Evolutionary conservation across 2,888 invertebrate species (phyloP).

Genomic region (Coleophora flavipennella): DNA sequence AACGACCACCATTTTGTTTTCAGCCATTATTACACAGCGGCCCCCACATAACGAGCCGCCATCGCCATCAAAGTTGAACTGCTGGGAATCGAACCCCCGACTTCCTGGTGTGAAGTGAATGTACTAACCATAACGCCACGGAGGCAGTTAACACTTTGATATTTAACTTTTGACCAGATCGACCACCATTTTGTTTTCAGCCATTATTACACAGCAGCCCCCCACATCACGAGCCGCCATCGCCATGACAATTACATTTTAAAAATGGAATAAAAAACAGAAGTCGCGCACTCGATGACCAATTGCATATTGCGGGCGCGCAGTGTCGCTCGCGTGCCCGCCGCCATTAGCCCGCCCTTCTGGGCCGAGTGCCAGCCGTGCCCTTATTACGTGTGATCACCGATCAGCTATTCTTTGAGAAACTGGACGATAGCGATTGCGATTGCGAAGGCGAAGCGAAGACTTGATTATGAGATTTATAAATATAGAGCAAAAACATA

Average conservation of each 20-base stretch:
- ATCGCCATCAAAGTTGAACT: no score
- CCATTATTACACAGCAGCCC: slow-evolving; percentile 3
- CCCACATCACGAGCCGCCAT: slow-evolving; percentile 21
- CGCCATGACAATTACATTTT: slow-evolving; percentile 31
- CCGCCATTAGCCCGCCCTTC: slow-evolving; percentile 57
- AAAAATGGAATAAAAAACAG: slow-evolving; percentile 30
- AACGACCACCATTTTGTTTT: slow-evolving; percentile 1
- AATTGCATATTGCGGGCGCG: slow-evolving; percentile 58
- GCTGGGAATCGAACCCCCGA: no score
- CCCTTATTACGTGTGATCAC: slow-evolving; percentile 26
- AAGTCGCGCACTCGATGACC: slow-evolving; percentile 40
- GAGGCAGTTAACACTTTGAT: no score
- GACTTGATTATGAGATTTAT: no score
- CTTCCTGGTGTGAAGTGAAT: no score
- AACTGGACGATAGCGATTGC: background rate
- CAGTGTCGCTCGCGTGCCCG: slow-evolving; percentile 49
- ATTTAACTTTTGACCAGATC: background rate
- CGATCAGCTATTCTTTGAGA: background rate
- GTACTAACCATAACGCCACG: no score
- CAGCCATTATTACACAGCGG: slow-evolving; percentile 1
- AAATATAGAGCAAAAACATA: no score
- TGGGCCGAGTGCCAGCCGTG: slow-evolving; percentile 45
- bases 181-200: slow-evolving; percentile 1
- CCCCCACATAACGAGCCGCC: slow-evolving; percentile 17
- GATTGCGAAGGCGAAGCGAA: no score